Base-by-base conservation (phyloP, 2,888 invertebrate genomes). In the Seira sanloemensis region DNA sequence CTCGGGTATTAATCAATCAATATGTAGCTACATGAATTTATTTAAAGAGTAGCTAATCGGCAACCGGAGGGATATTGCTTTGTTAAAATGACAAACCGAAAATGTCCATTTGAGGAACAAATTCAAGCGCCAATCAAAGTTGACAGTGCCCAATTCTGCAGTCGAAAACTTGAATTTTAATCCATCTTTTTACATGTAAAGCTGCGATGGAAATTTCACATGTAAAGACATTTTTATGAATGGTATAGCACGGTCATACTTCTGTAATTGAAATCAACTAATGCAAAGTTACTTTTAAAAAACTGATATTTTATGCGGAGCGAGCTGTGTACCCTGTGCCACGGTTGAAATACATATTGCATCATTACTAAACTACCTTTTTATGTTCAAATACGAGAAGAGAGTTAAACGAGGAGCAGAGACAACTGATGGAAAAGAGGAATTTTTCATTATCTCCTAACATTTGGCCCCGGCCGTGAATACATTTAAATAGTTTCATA, bases 401-500 rank as follows among this genome's bases (percentile, higher is more conserved):
- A n/a, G n/a, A 50, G 50, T 16, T 50, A 50, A 50, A 50, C 2
- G 50, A 50, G 50, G 50, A 54, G 46, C 24, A 24, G 58, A 69
- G 7, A 4, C 66, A 21, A 66, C 21, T 26, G 19, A 23, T 54
- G 37, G 71, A 69, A 37, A 5, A 16, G 46, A 72, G 72, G 71
- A 71, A 71, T 71, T 71, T 71, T 23, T 71, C 54, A 65, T 65
- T 65, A 46, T n/a, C 26, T 62, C 26, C 26, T 73, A 62, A 73
- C 73, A 74, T 62, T 62, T 74, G 74, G 24, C 74, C 74, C n/a
- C 74, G 62, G 26, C 65, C 27, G 62, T 62, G 74, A 26, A 74
- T 74, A 74, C 24, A 72, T 72, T 58, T 50, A 21, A 71, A 68
- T 58, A 74, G 50, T 73, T 58, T 62, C 21, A 24, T 21, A 69